A percentile compares a stretch with the other conserved stretches of the same genome.
Evolutionary conservation across 1,140 invertebrate genomes (phyloP).

Genomic region (Drosophila novamexicana): DNA sequence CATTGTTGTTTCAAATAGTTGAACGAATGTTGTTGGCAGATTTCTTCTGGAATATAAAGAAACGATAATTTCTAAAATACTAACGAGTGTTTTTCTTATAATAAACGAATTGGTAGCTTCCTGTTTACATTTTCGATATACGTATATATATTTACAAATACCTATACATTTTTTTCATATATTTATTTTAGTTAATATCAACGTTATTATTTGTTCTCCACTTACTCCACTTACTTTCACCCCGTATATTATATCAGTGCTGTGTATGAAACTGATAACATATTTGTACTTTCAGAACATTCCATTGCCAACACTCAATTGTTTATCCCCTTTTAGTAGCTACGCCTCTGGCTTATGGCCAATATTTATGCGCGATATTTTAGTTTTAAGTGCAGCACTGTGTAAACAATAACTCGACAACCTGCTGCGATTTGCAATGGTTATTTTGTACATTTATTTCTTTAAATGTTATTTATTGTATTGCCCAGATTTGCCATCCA

Average conservation of each 20-base stretch:
- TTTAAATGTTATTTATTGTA: slow-evolving; percentile 57
- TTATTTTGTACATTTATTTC: slow-evolving; percentile 40
- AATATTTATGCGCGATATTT: slow-evolving; percentile 29
- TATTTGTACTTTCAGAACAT: neutral
- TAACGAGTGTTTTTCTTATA: too few species aligned
- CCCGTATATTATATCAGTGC: neutral
- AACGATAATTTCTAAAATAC: too few species aligned
- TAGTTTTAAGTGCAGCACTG: slow-evolving; percentile 21
- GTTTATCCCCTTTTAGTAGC: neutral
- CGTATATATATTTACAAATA: too few species aligned
- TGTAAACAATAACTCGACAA: slow-evolving; percentile 29
- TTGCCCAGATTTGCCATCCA: slow-evolving; percentile 38
- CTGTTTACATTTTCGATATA: too few species aligned
- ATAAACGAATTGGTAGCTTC: too few species aligned
- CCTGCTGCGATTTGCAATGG: slow-evolving; percentile 45
- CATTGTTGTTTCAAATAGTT: too few species aligned
- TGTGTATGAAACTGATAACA: neutral
- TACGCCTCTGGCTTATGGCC: slow-evolving; percentile 9
- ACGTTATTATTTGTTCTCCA: too few species aligned
- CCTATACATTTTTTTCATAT: too few species aligned
- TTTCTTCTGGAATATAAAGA: too few species aligned
- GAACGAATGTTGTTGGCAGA: too few species aligned
- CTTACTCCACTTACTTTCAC: too few species aligned
- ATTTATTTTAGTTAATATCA: too few species aligned
- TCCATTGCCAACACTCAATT: neutral